Evolutionary conservation across 1,140 invertebrate species (phyloP), one percentile per base, ranked within the genome.

Genomic region (Drosophila burlai): DNA sequence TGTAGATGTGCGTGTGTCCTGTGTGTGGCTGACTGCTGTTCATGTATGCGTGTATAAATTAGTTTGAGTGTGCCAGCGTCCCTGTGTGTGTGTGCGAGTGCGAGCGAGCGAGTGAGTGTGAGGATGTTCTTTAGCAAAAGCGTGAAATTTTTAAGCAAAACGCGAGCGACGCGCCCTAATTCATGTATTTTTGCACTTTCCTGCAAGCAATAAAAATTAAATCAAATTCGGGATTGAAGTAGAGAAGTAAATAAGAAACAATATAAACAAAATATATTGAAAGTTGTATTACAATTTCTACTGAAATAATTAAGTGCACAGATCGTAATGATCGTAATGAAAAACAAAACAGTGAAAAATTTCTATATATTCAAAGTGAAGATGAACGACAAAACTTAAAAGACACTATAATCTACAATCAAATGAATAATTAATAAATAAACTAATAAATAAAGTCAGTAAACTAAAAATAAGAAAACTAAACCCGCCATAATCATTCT

Each of bases 41-140:
- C 61, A 38, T 81, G 72, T 72, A 61, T 71, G 66, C 47, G 75
- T 72, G 59, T 79, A 79, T 79, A 80, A 80, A 74, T 74, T 80
- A 74, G 58, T 67, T 68, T 74, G 54, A 45, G 46, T 77, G 58
- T 69, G 58, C 26, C 40, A 21, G 47, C 29, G 42, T 61, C 49
- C 46, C 18, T 57, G 42, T 43, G 38, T 63, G 38, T 63, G 21
- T 46, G 54, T 59, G 49, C 10, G 38, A 71, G 31, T 40, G 38
- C 49, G 26, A 50, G 49, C 47, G 26, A 54, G 50, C 59, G 68
- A 50, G 54, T 65, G 68, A 52, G 54, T 75, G 52, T 36, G 26
- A 54, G 62, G 52, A 47, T 73, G 69, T 80, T 61, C 49, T 57
- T 57, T 64, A 45, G 71, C 24, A 67, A 57, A 45, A 55, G 57